Evolutionary conservation across 2,888 invertebrate genomes (phyloP), one percentile per base, ranked within the genome.

Genomic region (Mesochorus sp.): DNA sequence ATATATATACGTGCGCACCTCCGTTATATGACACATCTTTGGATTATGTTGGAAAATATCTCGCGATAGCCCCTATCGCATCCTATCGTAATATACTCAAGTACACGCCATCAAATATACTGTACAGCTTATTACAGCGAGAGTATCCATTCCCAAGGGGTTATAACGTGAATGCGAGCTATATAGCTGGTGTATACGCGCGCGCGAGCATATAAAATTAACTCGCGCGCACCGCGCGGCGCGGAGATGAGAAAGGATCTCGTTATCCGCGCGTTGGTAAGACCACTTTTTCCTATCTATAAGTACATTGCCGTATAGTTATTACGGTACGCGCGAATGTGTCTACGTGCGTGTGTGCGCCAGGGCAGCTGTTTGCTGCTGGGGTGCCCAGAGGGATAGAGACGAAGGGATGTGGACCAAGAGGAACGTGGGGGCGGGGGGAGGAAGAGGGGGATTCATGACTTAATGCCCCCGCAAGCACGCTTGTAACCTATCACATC

Each of bases 241-340:
- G 19, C 47, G 55, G 44, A 64, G 68, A 70, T 64, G 73, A 78
- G 68, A 37, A 64, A 78, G 73, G 44, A 70, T 78, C 73, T 78
- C 78, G 78, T 78, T 74, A 70, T 74, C 51, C 62, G n/a, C n/a
- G n/a, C n/a, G 51, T 47, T 57, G 49, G 67, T 62, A 42, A 59
- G 31, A 19, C 26, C 37, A 19, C 49, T 51, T 47, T 62, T 64
- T 64, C 21, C 42, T 64, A 59, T 55, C 55, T 26, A 44, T 26
- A 47, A 49, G 55, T 73, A 67, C 73, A 57, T 71, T 55, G 70
- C 66, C 28, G n/a, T n/a, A n/a, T n/a, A 49, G 76, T 76, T 76
- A 73, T 79, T 73, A 73, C 70, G n/a, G n/a, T n/a, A n/a, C n/a
- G n/a, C n/a, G n/a, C n/a, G n/a, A n/a, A n/a, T n/a, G n/a, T n/a